Base-by-base conservation (phyloP, 2,888 invertebrate species). In the Patella ulyssiponensis region DNA sequence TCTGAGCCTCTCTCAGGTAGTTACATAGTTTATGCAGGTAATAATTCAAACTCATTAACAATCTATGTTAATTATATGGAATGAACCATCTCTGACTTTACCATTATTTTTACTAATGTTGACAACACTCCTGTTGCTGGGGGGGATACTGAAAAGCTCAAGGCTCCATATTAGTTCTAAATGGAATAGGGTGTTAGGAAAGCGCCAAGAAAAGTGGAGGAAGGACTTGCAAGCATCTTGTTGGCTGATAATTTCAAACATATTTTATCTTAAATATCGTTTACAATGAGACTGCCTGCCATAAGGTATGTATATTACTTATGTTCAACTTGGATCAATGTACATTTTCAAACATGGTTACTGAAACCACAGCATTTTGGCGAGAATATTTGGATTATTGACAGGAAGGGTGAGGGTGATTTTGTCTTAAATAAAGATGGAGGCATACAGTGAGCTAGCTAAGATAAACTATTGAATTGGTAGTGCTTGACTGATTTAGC, bases 1-100 rank as follows among this genome's bases (percentile, higher is more conserved):
- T 56, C 64, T 71, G 73, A 69, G 72, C 58, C 58, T 75, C 64
- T 54, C 71, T 79, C 81, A 81, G 79, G 81, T 82, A 74, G 78
- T 78, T 76, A 73, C 74, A 73, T 76, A 77, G 79, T 79, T 81
- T 81, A 83, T 81, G 83, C 83, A 83, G 83, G 83, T 84, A 82
- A 84, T 84, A 84, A 83, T 81, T 80, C 79, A 72, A 73, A 86
- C 87, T 87, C 87, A 87, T 88, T 87, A 82, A 82, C 87, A 87
- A 87, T 88, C 85, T 87, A 88, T 88, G 88, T 82, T 88, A 88
- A 88, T 87, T 77, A 85, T 87, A 87, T 87, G 86, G 81, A 83
- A 82, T 80, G 81, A 78, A 80, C 64, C 33, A 51, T 20, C 51
- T 23, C 51, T 51, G 64, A 64, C 74, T 64, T 74, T 64, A 58